Conservation (phyloP, 2,797 vertebrate species). For the Microchirus variegatus region DNA sequence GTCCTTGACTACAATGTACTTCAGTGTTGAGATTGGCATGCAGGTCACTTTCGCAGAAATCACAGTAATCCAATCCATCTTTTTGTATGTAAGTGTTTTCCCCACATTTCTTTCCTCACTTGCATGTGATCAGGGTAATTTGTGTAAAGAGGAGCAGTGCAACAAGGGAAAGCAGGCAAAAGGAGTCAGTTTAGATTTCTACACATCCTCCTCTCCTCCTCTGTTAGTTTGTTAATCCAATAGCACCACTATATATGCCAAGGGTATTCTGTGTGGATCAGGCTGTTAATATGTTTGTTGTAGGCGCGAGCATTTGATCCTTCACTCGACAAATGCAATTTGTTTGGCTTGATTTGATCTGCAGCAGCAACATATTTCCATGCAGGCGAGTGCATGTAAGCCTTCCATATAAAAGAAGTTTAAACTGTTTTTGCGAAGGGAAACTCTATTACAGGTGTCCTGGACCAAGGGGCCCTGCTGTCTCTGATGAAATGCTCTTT, state of each 20-base stretch:
- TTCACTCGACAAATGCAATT: conserved; percentile 92
- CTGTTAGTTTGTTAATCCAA: conserved; percentile 79
- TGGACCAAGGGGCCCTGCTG: conserved; percentile 78
- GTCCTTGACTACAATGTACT: conserved; percentile 24
- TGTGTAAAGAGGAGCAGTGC: conserved; percentile 33
- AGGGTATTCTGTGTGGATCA: conserved; percentile 81
- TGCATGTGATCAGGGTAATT: conserved; percentile 44
- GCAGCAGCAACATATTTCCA: conserved; percentile 87
- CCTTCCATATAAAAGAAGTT: conserved; percentile 87
- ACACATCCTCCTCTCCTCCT: conserved; percentile 60
- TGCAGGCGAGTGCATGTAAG: conserved; percentile 86
- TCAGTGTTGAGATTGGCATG: conserved; percentile 52
- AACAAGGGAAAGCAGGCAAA: conserved; percentile 40
- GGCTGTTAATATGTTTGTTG: conserved; percentile 92
- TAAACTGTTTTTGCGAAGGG: conserved; percentile 89
- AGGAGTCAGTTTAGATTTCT: conserved; percentile 71
- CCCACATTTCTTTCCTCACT: conserved; percentile 25
- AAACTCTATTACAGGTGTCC: conserved; percentile 96
- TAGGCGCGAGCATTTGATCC: conserved; percentile 86
- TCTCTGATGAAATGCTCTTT: conserved; percentile 78
- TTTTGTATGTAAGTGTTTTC: conserved; percentile 34
- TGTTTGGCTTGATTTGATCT: conserved; percentile 94
- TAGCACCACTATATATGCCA: conserved; percentile 63
- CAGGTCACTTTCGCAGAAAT: conserved; percentile 36
- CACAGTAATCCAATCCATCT: conserved; percentile 57